phyloP scores from a whole-genome alignment of 2,888 invertebrate species.

The Andrena camellia region DNA sequence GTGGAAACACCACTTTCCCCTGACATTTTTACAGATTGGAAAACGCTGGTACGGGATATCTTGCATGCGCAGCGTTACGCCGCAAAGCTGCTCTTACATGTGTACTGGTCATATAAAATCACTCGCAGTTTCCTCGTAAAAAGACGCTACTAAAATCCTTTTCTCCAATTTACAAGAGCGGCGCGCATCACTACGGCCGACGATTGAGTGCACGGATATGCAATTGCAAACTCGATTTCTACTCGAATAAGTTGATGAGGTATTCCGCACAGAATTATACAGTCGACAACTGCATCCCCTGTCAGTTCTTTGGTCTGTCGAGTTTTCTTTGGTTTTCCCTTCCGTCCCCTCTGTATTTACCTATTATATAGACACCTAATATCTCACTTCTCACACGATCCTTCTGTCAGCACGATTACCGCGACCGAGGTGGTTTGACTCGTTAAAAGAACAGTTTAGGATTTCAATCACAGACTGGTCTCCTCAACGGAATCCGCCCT shows the following conservation, averaged over 20 bases:
- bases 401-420: conserved; percentile 3
- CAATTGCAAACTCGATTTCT: conserved; percentile 27
- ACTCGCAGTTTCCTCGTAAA: conserved; percentile 19
- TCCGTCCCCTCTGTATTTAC: conserved; percentile 13
- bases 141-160: conserved; percentile 40
- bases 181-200: not conserved
- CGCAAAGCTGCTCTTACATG: conserved; percentile 24
- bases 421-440: conserved; percentile 22
- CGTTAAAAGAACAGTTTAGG: conserved; percentile 10
- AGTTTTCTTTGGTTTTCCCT: conserved; percentile 72
- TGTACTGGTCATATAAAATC: conserved; percentile 35
- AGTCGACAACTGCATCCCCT: conserved; percentile 23
- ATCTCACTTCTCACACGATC: conserved; percentile 40
- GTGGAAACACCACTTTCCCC: not conserved
- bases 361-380: conserved; percentile 31
- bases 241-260: conserved; percentile 61
- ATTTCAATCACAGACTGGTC: conserved; percentile 77
- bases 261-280: conserved; percentile 54
- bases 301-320: conserved; percentile 64
- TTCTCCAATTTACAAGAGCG: conserved; percentile 11
- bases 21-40: conserved; percentile 19
- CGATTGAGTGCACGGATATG: conserved; percentile 8
- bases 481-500: conserved; percentile 75
- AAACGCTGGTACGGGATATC: conserved; percentile 22
- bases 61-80: not conserved